Base-by-base conservation (phyloP, 2,888 invertebrate genomes). In the Trichacis sp. region DNA sequence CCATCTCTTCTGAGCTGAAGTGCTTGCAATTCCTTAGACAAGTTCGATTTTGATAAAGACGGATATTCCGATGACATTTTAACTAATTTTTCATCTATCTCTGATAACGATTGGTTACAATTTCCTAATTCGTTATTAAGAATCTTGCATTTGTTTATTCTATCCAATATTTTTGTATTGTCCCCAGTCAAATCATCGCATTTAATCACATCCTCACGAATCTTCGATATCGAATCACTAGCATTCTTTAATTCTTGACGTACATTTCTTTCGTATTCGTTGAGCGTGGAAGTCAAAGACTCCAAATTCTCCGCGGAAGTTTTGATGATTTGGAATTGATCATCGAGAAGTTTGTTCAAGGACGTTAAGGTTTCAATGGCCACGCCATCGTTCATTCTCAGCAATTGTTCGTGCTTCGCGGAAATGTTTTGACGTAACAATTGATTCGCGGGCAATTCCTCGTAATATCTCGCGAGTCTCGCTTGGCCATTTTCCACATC, bases 131-230 rank as follows among this genome's bases (percentile, higher is more conserved):
- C 90, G 19, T 85, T 86, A 80, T 93, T 92, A 17, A 95, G 85
- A 4, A 87, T 87, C 77, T 92, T 91, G 71, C 94, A 92, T 65
- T 89, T 90, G 63, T 92, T 88, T 1, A 96, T 86, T 55, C 96
- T 89, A 70, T 91, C 90, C 54, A 95, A 87, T 58, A 97, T 92
- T 78, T 94, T 93, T 0, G 89, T 88, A 75, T 95, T 95, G 72
- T 94, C 93, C 0, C 97, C 96, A 1, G 93, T 93, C 85, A 95
- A 88, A 77, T 95, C 95, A 79, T 96, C 96, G 78, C 95, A 95
- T 82, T 93, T 93, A 40, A 94, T 92, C n/a, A 95, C 89, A 40
- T 91, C 90, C 77, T 95, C 95, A 14, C 95, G 89, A 15, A 94
- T 87, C 79, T 89, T 90, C 12, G 91, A 90, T 0, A 95, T 88